These are phyloP conservation scores for Pollenia angustigena DNA, from an alignment of 2,888 invertebrate genomes.

Conservation along the genomic window DNA sequence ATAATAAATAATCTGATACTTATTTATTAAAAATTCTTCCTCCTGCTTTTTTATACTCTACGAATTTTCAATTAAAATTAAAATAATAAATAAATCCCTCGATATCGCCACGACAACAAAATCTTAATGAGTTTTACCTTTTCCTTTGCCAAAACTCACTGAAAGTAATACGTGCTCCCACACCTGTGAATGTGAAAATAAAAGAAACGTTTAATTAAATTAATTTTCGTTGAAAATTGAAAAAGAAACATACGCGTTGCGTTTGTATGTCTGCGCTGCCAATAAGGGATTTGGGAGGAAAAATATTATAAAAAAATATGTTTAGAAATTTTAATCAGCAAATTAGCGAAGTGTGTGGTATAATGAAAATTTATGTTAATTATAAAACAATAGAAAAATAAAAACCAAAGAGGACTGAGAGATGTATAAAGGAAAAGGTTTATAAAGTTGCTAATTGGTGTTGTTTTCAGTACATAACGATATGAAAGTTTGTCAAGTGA, in stretches of 20 bases:
- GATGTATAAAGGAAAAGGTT: background rate
- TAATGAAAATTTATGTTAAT: conserved; percentile 48
- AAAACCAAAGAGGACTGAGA: background rate
- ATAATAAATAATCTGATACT: too few species aligned
- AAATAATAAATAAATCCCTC: conserved; percentile 46
- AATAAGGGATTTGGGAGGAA: background rate
- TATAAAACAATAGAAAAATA: conserved; percentile 27
- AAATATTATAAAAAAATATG: conserved; percentile 35
- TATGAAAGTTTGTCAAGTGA: too few species aligned
- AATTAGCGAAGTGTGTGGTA: conserved; percentile 45
- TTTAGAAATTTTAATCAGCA: conserved; percentile 44
- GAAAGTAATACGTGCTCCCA: conserved; percentile 4
- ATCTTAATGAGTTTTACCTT: conserved; percentile 4
- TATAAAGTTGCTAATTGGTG: background rate
- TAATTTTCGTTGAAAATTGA: conserved; percentile 41
- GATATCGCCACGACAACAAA: conserved; percentile 39
- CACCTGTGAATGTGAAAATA: background rate
- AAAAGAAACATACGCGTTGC: conserved; percentile 8
- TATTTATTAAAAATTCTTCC: background rate
- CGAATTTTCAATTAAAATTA: conserved; percentile 48
- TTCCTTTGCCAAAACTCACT: conserved; percentile 9
- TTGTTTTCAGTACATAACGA: too few species aligned
- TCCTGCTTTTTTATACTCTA: background rate
- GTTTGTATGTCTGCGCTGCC: background rate
- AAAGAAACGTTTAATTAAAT: conserved; percentile 62